Evolutionary conservation across 2,113 vertebrate species (phyloP), one percentile per base, ranked within the genome.

Genomic region (Tauraco erythrolophus): DNA sequence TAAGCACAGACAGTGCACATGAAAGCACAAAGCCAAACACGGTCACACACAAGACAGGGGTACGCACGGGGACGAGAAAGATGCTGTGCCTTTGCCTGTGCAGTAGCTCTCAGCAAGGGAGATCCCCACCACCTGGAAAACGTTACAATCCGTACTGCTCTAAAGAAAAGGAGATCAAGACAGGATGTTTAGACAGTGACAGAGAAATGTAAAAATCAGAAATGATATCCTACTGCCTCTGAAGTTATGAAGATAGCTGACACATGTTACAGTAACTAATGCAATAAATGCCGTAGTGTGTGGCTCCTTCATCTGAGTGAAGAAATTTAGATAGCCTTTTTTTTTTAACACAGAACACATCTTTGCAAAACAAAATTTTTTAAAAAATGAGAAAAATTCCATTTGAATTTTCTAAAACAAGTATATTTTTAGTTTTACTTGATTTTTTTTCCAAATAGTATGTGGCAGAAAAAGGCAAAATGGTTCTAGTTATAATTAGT

Each of bases 201-300:
- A 68, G 33, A 75, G 33, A 83, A 88, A 45, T 12, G 6, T n/a
- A 56, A 88, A 92, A 86, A 62, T 22, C 43, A 61, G 35, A 80
- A 65, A 6, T 27, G 37, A 53, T 68, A 54, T n/a, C 12, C 18
- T 71, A 4, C 10, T 57, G 23, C 11, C 7, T 79, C 21, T 39
- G 19, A 84, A 80, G 8, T 70, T 33, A 66, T 15, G 17, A 62
- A 86, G 25, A 58, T 11, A 37, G n/a, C 28, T 41, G 65, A 23
- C 5, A 4, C 14, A 13, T 6, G 24, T 39, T 45, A 39, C 3
- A 54, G 25, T 2, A 64, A 11, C 7, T 80, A 64, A 69, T 43
- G 14, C 5, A 72, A 33, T 53, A n/a, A 68, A 51, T 7, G 41
- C 7, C 0, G 1, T 0, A 0, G 7, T n/a, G 8, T 75, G 24